Conservation (phyloP, 2,113 vertebrate genomes). For the Crypturellus undulatus region DNA sequence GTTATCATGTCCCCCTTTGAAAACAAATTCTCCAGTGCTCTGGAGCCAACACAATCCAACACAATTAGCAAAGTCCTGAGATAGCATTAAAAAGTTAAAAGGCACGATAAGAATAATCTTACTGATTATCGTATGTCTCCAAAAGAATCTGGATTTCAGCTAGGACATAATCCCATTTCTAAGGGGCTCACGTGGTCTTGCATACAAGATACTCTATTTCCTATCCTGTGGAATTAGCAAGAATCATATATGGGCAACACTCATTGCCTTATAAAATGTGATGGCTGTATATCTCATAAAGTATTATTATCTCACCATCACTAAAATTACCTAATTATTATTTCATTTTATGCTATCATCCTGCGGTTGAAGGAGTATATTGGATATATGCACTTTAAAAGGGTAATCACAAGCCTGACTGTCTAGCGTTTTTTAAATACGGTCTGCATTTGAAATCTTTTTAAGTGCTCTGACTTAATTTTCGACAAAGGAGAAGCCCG, state of each 20-base stretch:
- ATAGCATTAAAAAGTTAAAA: conserved; percentile 53
- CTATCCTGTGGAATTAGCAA: neutral
- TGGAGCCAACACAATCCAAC: conserved; percentile 15
- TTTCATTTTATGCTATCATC: neutral
- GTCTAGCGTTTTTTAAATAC: neutral
- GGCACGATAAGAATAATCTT: neutral
- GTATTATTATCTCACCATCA: conserved; percentile 7
- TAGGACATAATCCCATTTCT: neutral
- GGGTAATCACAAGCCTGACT: neutral
- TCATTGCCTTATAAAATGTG: neutral
- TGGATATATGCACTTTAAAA: neutral
- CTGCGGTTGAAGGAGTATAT: rapidly evolving
- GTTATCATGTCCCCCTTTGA: neutral
- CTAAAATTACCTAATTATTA: conserved; percentile 41
- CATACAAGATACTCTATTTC: neutral
- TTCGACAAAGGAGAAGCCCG: neutral
- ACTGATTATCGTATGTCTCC: neutral
- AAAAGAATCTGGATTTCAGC: conserved; percentile 15
- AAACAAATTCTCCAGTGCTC: conserved; percentile 35
- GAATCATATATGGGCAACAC: neutral
- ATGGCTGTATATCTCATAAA: neutral
- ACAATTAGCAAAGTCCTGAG: conserved; percentile 47
- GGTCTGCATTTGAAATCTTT: neutral
- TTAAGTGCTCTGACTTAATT: neutral
- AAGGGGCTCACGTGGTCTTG: neutral